phyloP scores from a whole-genome alignment of 2,113 vertebrate genomes.

The Ammodytes marinus region DNA sequence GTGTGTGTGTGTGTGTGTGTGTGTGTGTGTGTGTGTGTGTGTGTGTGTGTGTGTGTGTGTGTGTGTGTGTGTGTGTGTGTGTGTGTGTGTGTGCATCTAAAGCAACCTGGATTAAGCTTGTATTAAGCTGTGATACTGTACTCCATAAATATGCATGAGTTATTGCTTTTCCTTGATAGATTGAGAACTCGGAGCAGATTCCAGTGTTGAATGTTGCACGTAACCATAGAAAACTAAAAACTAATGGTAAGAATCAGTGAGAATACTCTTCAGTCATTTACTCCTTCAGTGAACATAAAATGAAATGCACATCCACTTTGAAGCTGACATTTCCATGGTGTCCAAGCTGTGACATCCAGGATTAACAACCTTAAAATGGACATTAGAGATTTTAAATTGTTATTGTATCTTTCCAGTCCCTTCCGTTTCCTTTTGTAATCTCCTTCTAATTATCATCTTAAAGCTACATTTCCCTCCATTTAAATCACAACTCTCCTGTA shows the following conservation, averaged over 20 bases:
- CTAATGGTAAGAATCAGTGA: neutral
- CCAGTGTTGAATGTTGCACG: neutral
- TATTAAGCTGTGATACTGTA: neutral
- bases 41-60: too few species aligned
- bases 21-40: too few species aligned
- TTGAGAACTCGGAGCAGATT: neutral
- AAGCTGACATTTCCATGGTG: conserved; percentile 11
- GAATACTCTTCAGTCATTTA: neutral
- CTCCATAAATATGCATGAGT: conserved; percentile 6
- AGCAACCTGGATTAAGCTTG: conserved; percentile 8
- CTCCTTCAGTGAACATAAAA: conserved; percentile 1
- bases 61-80: too few species aligned
- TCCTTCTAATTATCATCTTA: neutral
- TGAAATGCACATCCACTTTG: conserved; percentile 30
- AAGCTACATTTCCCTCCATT: conserved; percentile 2
- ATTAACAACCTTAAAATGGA: neutral
- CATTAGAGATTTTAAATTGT: conserved; percentile 19
- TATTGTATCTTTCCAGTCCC: neutral
- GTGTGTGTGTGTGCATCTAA: neutral
- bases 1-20: too few species aligned
- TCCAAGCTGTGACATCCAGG: neutral
- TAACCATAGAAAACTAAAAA: conserved; percentile 5
- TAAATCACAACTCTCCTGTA: neutral
- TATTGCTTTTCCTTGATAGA: neutral
- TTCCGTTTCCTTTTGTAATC: neutral